Conservation (phyloP, 2,113 vertebrate species). For the Chelonoidis abingdonii region DNA sequence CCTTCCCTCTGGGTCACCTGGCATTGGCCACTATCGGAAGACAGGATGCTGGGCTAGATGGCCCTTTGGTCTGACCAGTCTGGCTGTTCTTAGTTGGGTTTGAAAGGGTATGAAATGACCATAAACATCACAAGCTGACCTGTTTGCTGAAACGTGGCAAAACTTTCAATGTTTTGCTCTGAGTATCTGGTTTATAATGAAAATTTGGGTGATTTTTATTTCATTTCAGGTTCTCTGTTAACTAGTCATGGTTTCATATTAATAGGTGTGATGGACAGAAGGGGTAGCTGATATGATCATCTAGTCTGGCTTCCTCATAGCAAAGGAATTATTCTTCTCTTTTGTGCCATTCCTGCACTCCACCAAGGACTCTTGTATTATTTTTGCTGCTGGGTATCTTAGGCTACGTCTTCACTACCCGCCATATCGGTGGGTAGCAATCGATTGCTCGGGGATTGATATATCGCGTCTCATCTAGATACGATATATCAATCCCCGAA, state of each 20-base stretch:
- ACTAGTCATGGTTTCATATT: not conserved
- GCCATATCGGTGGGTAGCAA: too few species aligned
- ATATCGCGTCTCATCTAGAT: too few species aligned
- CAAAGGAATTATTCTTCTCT: not conserved
- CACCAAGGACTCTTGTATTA: not conserved
- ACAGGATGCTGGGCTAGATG: too few species aligned
- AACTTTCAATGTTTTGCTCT: not conserved
- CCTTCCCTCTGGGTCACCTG: too few species aligned
- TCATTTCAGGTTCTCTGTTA: not conserved
- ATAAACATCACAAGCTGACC: constrained; percentile 7
- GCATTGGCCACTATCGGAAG: too few species aligned
- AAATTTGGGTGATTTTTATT: not conserved
- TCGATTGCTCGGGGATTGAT: too few species aligned
- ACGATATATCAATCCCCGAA: too few species aligned
- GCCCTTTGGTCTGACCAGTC: too few species aligned
- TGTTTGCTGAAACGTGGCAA: not conserved
- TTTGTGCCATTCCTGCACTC: not conserved
- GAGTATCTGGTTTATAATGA: not conserved
- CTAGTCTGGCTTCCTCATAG: not conserved
- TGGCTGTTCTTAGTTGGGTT: too few species aligned
- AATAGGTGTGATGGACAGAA: not conserved
- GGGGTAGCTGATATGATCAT: not conserved
- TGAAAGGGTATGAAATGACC: not conserved
- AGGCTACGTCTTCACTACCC: too few species aligned
- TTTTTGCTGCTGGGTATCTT: not conserved